A percentile compares a stretch with the other conserved stretches of the same genome.
phyloP scores from a whole-genome alignment of 2,113 vertebrate species.

The Connochaetes taurinus region DNA sequence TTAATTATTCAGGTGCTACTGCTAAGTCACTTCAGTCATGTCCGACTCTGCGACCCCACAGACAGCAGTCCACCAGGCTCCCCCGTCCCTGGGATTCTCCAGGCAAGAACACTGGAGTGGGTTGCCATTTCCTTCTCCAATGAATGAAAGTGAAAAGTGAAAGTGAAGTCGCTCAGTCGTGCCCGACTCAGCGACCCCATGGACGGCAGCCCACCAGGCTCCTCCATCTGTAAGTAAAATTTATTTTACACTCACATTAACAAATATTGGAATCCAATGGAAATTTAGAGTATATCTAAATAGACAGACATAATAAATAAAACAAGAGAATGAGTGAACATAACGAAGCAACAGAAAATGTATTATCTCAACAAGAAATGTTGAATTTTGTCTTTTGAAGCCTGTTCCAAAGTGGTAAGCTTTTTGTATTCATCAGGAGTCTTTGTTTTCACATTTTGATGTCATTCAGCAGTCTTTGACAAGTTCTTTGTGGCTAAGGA shows the following conservation, averaged over 20 bases:
- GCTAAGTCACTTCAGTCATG: too few species aligned
- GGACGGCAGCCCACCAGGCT: too few species aligned
- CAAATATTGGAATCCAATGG: neutral
- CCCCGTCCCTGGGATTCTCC: too few species aligned
- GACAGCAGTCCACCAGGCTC: too few species aligned
- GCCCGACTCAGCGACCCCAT: too few species aligned
- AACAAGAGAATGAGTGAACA: neutral
- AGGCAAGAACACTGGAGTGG: too few species aligned
- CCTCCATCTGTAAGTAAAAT: neutral
- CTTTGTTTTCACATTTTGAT: slow-evolving; percentile 61
- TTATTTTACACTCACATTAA: neutral
- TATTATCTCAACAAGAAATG: slow-evolving; percentile 24
- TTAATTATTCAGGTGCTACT: neutral
- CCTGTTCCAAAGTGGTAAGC: neutral
- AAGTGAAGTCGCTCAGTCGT: too few species aligned
- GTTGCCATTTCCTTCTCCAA: too few species aligned
- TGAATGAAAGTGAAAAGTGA: too few species aligned
- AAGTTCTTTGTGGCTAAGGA: slow-evolving; percentile 60
- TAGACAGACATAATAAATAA: neutral
- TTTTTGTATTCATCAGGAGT: slow-evolving; percentile 64
- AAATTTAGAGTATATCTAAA: neutral
- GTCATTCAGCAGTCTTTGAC: slow-evolving; percentile 45
- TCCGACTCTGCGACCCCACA: too few species aligned
- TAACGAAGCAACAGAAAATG: neutral
- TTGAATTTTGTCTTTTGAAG: slow-evolving; percentile 34